phyloP scores from a whole-genome alignment of 2,888 invertebrate species.

The Lomographa bimaculata region DNA sequence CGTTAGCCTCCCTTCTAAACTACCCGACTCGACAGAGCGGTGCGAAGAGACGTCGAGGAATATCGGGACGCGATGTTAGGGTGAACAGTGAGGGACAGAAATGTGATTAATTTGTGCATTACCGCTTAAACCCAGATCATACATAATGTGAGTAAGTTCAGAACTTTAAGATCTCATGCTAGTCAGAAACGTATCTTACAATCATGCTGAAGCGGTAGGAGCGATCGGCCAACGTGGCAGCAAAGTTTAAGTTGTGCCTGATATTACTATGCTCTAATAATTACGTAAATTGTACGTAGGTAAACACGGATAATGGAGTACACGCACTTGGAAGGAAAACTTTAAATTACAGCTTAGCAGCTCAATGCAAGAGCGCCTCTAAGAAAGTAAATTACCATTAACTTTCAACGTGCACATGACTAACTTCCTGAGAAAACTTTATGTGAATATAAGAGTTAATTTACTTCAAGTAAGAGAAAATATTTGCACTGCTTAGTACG shows the following conservation, averaged over 20 bases:
- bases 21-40: slow-evolving; percentile 49
- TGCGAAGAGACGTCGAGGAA: slow-evolving; percentile 68
- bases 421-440: slow-evolving; percentile 51
- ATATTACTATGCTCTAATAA: slow-evolving; percentile 36
- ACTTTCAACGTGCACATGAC: slow-evolving; percentile 54
- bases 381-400: slow-evolving; percentile 58
- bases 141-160: slow-evolving; percentile 62
- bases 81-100: slow-evolving; percentile 63
- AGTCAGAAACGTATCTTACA: slow-evolving; percentile 69
- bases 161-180: slow-evolving; percentile 64
- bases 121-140: slow-evolving; percentile 72
- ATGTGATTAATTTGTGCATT: slow-evolving; percentile 67
- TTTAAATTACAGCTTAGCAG: slow-evolving; percentile 57
- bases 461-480: slow-evolving; percentile 41
- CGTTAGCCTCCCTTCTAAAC: slow-evolving; percentile 36
- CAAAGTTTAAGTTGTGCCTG: slow-evolving; percentile 71
- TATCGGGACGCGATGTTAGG: slow-evolving; percentile 65
- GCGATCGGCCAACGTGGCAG: slow-evolving; percentile 71
- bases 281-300: slow-evolving; percentile 9
- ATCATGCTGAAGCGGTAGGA: slow-evolving; percentile 78
- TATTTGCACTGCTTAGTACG: slow-evolving; percentile 34
- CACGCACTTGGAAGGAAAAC: slow-evolving; percentile 49
- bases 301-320: slow-evolving; percentile 37
- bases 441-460: slow-evolving; percentile 41
- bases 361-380: slow-evolving; percentile 44